phyloP scores from a whole-genome alignment of 2,797 vertebrate species.

The Podarcis siculus region DNA sequence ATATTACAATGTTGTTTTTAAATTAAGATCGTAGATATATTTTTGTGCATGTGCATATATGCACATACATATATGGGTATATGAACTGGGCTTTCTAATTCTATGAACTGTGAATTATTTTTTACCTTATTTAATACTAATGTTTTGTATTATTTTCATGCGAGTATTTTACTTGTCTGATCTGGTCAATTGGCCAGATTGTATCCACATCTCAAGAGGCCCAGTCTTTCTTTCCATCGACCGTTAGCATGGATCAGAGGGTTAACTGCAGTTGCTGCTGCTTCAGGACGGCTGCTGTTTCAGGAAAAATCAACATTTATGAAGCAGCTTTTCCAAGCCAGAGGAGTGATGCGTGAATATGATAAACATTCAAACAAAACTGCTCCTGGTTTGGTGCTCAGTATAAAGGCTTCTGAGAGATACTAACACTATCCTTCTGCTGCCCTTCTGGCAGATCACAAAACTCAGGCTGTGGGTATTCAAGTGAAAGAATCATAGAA shows the following conservation, averaged over 20 bases:
- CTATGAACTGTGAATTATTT: background rate
- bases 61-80: too few relatives aligned
- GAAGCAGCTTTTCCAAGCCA: background rate
- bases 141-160: conserved; percentile 17
- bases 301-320: background rate
- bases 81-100: too few relatives aligned
- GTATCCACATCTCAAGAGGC: conserved; percentile 15
- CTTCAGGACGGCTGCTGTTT: background rate
- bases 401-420: background rate
- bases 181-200: background rate
- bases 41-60: too few relatives aligned
- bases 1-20: conserved; percentile 28
- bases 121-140: background rate
- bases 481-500: too few relatives aligned
- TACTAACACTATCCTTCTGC: background rate
- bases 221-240: background rate
- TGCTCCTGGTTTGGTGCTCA: background rate
- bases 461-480: background rate
- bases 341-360: background rate
- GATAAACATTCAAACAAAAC: background rate
- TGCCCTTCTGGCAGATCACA: background rate
- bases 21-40: conserved; percentile 25
- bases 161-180: background rate
- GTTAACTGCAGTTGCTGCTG: background rate
- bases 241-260: background rate